These are phyloP conservation scores for Drosophila repleta DNA, from an alignment of 1,140 invertebrate species.

Conservation along the genomic window DNA sequence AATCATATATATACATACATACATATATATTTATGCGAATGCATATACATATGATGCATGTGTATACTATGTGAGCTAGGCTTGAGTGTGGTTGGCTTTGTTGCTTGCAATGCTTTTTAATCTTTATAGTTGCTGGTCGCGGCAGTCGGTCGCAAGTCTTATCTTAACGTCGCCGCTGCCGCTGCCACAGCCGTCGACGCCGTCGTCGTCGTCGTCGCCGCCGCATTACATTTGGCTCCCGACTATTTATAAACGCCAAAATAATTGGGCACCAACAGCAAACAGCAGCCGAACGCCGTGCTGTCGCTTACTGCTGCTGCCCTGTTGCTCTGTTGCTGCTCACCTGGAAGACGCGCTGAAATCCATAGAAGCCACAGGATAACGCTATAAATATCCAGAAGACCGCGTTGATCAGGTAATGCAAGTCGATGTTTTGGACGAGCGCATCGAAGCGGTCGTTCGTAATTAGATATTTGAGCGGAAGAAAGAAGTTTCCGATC, in stretches of 20 bases:
- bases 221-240: conserved; percentile 43
- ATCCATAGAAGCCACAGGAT: conserved; percentile 69
- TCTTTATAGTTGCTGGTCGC: conserved; percentile 18
- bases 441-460: conserved; percentile 78
- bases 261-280: conserved; percentile 47
- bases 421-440: conserved; percentile 73
- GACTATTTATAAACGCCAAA: conserved; percentile 71
- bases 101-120: conserved; percentile 6
- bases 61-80: background rate
- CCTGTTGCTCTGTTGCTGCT: conserved; percentile 4
- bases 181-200: background rate
- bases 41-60: background rate
- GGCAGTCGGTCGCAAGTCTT: conserved; percentile 6
- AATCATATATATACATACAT: background rate
- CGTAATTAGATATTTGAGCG: conserved; percentile 76
- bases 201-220: background rate
- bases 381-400: conserved; percentile 80
- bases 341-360: conserved; percentile 78
- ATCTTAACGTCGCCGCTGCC: conserved; percentile 7
- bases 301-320: conserved; percentile 6
- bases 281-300: conserved; percentile 27
- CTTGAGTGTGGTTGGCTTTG: conserved; percentile 9
- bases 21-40: conserved; percentile 4
- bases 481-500: conserved; percentile 78
- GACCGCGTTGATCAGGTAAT: conserved; percentile 78